Conservation (phyloP, 2,797 vertebrate genomes). For the Pseudomugil gertrudae region DNA sequence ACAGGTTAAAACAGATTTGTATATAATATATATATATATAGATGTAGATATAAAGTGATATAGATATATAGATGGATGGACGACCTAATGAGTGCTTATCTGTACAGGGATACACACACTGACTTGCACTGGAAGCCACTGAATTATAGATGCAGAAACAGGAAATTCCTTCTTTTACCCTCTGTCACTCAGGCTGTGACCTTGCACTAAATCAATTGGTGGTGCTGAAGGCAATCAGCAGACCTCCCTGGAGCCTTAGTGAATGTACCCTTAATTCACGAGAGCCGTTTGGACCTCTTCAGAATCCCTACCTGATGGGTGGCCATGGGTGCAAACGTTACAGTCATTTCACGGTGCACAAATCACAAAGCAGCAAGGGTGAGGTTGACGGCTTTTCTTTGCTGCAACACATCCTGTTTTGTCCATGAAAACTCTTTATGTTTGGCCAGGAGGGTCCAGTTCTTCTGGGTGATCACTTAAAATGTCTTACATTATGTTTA, state of each 20-base stretch:
- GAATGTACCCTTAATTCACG: constrained; percentile 68
- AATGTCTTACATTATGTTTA: constrained; percentile 18
- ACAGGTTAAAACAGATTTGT: too few species aligned
- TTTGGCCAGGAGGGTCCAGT: constrained; percentile 40
- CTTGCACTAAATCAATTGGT: constrained; percentile 85
- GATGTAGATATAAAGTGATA: too few species aligned
- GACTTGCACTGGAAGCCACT: constrained; percentile 72
- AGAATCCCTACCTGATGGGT: constrained; percentile 65
- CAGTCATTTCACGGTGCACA: constrained; percentile 54
- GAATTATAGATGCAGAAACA: constrained; percentile 86
- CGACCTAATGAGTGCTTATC: constrained; percentile 37
- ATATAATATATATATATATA: too few species aligned
- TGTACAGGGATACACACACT: constrained; percentile 5
- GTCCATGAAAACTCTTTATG: constrained; percentile 31
- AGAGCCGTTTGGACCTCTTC: constrained; percentile 52
- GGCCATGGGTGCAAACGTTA: constrained; percentile 49
- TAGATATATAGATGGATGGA: not conserved
- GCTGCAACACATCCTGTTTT: constrained; percentile 40
- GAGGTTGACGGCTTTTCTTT: constrained; percentile 35
- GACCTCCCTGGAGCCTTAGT: constrained; percentile 62
- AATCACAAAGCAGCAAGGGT: constrained; percentile 57
- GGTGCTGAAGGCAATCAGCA: constrained; percentile 75
- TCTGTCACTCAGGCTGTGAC: constrained; percentile 78
- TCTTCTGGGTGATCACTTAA: constrained; percentile 36
- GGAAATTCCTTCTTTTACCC: constrained; percentile 81